Conservation (phyloP, 2,888 invertebrate genomes). For the Folsomia candida region DNA sequence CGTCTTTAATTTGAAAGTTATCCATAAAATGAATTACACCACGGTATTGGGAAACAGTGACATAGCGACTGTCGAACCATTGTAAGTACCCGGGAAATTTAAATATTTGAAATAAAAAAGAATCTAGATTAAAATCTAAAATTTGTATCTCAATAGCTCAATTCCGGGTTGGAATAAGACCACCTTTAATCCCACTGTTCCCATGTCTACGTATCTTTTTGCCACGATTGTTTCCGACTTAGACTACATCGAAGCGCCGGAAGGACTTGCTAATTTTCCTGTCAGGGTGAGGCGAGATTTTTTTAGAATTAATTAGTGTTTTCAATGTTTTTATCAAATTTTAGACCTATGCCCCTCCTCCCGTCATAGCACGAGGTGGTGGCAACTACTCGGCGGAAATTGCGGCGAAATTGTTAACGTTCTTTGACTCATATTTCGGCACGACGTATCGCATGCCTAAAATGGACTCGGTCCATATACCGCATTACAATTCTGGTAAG, state of each 20-base stretch:
- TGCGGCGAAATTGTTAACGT: constrained; percentile 25
- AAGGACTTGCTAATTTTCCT: not conserved
- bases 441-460: constrained; percentile 30
- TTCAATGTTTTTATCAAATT: no score
- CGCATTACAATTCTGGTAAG: constrained; percentile 24
- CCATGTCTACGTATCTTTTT: constrained; percentile 19
- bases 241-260: not conserved
- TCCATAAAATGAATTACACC: no score
- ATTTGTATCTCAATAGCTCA: no score
- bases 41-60: no score
- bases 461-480: constrained; percentile 38
- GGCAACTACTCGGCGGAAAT: constrained; percentile 29
- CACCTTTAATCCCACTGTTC: not conserved
- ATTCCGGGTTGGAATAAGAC: constrained; percentile 60
- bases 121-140: no score
- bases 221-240: constrained; percentile 19
- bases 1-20: no score
- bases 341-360: constrained; percentile 24
- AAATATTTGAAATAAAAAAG: no score
- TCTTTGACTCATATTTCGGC: constrained; percentile 30
- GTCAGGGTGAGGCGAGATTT: not conserved
- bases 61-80: no score
- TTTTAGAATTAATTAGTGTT: not conserved
- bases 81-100: no score
- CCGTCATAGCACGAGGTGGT: constrained; percentile 22